phyloP scores from a whole-genome alignment of 2,888 invertebrate genomes.

The Neoaliturus tenellus region DNA sequence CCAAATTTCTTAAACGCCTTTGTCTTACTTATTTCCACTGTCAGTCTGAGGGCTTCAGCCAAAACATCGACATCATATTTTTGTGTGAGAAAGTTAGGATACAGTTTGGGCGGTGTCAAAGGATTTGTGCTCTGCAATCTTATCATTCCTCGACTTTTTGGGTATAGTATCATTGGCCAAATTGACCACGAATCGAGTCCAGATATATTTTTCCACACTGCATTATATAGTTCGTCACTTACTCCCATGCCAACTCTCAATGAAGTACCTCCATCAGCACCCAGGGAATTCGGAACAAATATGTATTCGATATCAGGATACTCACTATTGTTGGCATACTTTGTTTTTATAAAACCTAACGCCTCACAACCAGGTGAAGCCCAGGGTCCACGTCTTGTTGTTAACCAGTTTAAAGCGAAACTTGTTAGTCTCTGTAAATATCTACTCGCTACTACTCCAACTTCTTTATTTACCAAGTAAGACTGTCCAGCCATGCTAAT shows the following conservation, averaged over 20 bases:
- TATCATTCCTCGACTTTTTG: conserved; percentile 84
- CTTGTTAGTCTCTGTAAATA: conserved; percentile 69
- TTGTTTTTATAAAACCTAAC: conserved; percentile 84
- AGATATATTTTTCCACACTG: conserved; percentile 74
- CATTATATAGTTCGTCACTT: conserved; percentile 76
- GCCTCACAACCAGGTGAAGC: conserved; percentile 88
- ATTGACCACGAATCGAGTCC: conserved; percentile 80
- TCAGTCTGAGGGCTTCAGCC: conserved; percentile 77
- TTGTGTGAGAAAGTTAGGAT: conserved; percentile 85
- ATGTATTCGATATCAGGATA: conserved; percentile 89
- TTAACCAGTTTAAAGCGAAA: conserved; percentile 79
- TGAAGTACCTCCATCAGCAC: conserved; percentile 78
- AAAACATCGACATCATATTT: conserved; percentile 81
- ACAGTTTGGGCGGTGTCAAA: conserved; percentile 84
- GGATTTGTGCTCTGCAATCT: conserved; percentile 83
- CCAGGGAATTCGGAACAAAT: conserved; percentile 84
- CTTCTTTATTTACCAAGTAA: conserved; percentile 66
- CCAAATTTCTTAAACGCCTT: conserved; percentile 75
- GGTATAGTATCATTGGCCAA: conserved; percentile 84
- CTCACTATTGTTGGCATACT: conserved; percentile 79
- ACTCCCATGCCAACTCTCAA: conserved; percentile 80
- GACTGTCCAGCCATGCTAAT: conserved; percentile 63
- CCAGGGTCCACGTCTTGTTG: conserved; percentile 78
- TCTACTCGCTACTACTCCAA: conserved; percentile 44
- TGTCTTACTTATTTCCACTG: conserved; percentile 75